Conservation (phyloP, 2,797 vertebrate species). For the Fistularia commersonii region DNA sequence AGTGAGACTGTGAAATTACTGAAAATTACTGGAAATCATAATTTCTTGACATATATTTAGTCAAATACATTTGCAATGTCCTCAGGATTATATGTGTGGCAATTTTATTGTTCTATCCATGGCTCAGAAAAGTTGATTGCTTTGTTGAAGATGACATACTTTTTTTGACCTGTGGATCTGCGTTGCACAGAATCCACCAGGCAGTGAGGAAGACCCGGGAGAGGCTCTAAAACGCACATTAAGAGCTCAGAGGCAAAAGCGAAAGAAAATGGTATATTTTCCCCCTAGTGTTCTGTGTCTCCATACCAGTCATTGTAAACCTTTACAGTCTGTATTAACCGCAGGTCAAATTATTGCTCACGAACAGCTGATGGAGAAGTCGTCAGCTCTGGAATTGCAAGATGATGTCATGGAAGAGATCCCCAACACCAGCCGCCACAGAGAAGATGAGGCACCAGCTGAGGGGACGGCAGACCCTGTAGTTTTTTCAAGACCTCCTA, state of each 20-base stretch:
- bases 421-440: constrained; percentile 22
- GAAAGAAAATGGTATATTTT: constrained; percentile 70
- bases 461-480: constrained; percentile 10
- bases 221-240: constrained; percentile 70
- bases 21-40: too few species aligned
- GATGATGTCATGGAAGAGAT: constrained; percentile 39
- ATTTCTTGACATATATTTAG: too few species aligned
- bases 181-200: constrained; percentile 60
- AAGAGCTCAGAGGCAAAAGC: constrained; percentile 69
- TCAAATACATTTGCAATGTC: too few species aligned
- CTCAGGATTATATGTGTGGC: too few species aligned
- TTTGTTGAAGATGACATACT: too few species aligned
- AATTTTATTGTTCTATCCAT: too few species aligned
- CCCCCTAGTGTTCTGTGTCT: not conserved
- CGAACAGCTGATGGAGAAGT: constrained; percentile 49
- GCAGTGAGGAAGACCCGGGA: constrained; percentile 59
- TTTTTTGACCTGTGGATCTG: not conserved
- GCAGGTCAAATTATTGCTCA: constrained; percentile 4
- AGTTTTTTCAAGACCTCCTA: constrained; percentile 28
- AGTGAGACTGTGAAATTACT: too few species aligned
- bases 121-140: too few species aligned
- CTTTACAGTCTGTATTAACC: not conserved
- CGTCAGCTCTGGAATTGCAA: constrained; percentile 27
- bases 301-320: not conserved
- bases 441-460: constrained; percentile 32